Evolutionary conservation across 2,797 vertebrate genomes (phyloP).

Genomic region (Sciurus carolinensis): DNA sequence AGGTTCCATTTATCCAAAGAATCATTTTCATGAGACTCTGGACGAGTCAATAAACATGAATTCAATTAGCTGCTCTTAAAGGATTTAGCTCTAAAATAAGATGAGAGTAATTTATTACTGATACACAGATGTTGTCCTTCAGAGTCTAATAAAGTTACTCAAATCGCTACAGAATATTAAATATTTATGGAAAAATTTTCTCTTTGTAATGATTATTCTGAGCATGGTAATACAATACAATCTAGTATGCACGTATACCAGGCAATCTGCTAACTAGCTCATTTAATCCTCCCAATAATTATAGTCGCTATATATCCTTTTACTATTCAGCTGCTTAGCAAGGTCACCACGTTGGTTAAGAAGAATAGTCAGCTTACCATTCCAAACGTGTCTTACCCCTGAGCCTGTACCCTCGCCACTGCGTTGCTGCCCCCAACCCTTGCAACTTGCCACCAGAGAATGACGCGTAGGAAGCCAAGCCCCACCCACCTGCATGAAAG

Average conservation of each 20-base stretch:
- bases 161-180: constrained; percentile 39
- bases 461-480: not conserved
- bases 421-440: fast-evolving
- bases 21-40: constrained; percentile 55
- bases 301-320: not conserved
- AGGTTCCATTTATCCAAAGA: constrained; percentile 40
- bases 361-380: not conserved
- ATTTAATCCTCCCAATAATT: not conserved
- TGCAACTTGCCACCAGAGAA: not conserved
- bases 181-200: not conserved
- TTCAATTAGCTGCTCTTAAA: constrained; percentile 46
- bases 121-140: not conserved
- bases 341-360: not conserved
- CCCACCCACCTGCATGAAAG: fast-evolving
- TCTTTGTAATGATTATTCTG: constrained; percentile 44
- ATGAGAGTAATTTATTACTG: constrained; percentile 47
- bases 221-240: not conserved
- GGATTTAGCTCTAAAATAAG: constrained; percentile 34
- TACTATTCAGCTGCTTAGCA: not conserved
- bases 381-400: not conserved
- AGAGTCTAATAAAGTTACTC: constrained; percentile 38
- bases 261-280: not conserved
- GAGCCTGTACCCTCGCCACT: not conserved
- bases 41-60: constrained; percentile 54
- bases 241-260: not conserved